phyloP scores from a whole-genome alignment of 1,140 invertebrate species.

The Macrocentrus cingulum region DNA sequence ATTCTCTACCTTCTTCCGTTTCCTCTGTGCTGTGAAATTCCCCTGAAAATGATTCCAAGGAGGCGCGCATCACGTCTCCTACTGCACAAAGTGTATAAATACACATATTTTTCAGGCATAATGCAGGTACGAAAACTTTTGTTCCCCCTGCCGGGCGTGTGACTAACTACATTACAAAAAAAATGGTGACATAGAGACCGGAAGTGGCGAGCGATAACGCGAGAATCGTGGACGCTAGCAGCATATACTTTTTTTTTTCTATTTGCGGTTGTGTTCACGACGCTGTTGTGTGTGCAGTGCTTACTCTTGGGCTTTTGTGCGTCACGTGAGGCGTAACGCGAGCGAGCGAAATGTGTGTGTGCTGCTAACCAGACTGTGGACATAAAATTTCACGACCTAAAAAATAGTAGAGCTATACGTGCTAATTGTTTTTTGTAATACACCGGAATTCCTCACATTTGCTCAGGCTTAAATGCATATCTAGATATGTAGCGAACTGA shows the following conservation, averaged over 20 bases:
- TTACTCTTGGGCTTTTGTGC: not conserved
- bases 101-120: no score
- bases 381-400: not conserved
- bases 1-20: constrained; percentile 18
- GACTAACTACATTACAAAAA: no score
- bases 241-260: constrained; percentile 11
- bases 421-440: no score
- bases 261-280: not conserved
- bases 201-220: constrained; percentile 22
- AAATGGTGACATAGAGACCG: not conserved
- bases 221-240: constrained; percentile 15
- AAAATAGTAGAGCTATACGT: not conserved
- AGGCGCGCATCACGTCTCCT: not conserved
- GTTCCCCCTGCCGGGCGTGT: no score
- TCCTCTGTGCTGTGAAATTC: constrained; percentile 25
- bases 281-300: not conserved
- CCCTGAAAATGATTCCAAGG: constrained; percentile 13
- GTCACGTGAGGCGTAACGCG: not conserved
- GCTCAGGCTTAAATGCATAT: no score
- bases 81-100: not conserved
- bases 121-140: no score
- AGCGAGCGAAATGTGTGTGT: not conserved
- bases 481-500: no score
- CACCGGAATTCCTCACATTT: no score
- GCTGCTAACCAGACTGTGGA: not conserved